Evolutionary conservation across 2,888 invertebrate species (phyloP).

Genomic region (Anorthoa munda): DNA sequence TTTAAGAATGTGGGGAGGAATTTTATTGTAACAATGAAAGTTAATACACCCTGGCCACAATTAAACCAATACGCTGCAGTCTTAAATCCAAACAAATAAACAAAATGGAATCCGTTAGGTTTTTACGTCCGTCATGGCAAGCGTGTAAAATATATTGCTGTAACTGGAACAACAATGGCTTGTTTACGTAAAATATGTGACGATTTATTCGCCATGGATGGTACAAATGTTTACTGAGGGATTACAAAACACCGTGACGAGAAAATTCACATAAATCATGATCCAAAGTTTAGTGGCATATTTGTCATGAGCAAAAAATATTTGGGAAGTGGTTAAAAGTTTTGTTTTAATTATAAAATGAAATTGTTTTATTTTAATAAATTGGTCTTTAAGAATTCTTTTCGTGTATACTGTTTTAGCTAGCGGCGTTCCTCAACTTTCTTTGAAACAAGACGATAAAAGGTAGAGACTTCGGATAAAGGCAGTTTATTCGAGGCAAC

Average conservation of each 20-base stretch:
- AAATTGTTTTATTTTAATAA: constrained; percentile 6
- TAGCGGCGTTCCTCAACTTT: constrained; percentile 12
- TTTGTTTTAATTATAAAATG: not conserved
- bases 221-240: constrained; percentile 57
- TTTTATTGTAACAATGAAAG: no score
- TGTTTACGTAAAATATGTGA: constrained; percentile 79
- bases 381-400: not conserved
- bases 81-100: constrained; percentile 21
- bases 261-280: constrained; percentile 52
- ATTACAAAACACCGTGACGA: constrained; percentile 55
- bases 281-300: constrained; percentile 32
- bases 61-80: not conserved
- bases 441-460: not conserved
- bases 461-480: no score
- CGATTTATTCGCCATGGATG: constrained; percentile 71
- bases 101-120: constrained; percentile 54
- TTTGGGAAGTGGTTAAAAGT: constrained; percentile 18
- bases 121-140: constrained; percentile 62
- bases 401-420: not conserved
- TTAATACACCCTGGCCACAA: not conserved
- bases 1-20: no score
- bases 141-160: constrained; percentile 72
- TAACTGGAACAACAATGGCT: constrained; percentile 73
- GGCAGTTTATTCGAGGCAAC: not conserved
- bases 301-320: constrained; percentile 27